Conservation (phyloP, 2,797 vertebrate species). For the Oreortyx pictus region DNA sequence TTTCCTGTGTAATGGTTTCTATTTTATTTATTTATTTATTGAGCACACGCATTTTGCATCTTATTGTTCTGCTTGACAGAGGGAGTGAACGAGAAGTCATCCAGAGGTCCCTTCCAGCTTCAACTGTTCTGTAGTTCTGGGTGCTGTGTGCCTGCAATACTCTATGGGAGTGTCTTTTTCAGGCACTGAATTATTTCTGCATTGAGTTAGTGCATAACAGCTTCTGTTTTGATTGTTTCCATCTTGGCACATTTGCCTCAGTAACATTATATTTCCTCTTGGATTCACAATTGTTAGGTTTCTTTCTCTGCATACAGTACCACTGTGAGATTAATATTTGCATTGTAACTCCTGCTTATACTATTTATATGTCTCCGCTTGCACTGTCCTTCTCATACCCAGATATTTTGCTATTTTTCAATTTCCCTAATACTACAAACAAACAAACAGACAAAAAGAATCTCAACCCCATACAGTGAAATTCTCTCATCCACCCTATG, state of each 20-base stretch:
- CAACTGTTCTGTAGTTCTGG: not conserved
- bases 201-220: not conserved
- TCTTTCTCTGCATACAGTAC: not conserved
- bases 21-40: not conserved
- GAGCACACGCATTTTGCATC: not conserved
- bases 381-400: not conserved
- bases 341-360: not conserved
- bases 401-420: not conserved
- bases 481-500: not conserved
- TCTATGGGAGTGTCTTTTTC: not conserved
- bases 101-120: not conserved
- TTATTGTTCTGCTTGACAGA: not conserved
- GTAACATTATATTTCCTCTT: constrained; percentile 24
- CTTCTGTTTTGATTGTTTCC: constrained; percentile 38
- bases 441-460: not conserved
- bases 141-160: not conserved
- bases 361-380: not conserved
- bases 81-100: not conserved
- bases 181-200: constrained; percentile 1
- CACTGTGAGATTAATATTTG: not conserved
- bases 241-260: not conserved
- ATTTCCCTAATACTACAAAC: not conserved
- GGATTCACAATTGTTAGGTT: not conserved
- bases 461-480: not conserved
- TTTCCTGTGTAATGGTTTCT: not conserved